These are phyloP conservation scores for Cryptoleucopteryx plumbea DNA, from an alignment of 2,113 vertebrate species.

Conservation along the genomic window DNA sequence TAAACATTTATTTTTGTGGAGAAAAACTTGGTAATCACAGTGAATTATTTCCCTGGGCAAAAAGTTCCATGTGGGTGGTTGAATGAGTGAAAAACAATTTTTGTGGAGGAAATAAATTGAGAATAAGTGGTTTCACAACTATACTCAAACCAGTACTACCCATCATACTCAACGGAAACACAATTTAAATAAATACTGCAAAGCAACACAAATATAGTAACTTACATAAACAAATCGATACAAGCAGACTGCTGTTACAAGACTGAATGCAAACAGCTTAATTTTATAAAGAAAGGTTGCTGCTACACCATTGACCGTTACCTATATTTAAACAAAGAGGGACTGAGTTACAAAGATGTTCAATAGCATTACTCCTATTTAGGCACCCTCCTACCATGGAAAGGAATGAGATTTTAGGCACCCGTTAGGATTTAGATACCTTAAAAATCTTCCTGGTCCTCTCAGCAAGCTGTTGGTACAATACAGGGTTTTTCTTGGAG, in stretches of 20 bases:
- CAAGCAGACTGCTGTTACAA: background rate
- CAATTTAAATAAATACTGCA: background rate
- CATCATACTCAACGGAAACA: background rate
- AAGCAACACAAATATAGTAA: background rate
- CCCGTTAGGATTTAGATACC: background rate
- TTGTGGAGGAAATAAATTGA: background rate
- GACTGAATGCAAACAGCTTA: background rate
- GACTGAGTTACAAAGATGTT: background rate
- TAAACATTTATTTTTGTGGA: background rate
- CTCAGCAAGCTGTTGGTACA: background rate
- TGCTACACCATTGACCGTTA: background rate
- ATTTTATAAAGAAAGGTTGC: background rate
- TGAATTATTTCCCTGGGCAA: slow-evolving; percentile 8
- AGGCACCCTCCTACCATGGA: background rate
- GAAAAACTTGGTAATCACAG: background rate
- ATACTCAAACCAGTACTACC: background rate
- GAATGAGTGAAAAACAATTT: background rate
- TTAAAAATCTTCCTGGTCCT: background rate
- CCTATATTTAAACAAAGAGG: background rate
- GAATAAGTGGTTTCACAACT: background rate
- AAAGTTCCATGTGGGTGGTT: background rate
- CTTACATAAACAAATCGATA: background rate
- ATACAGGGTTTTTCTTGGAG: background rate
- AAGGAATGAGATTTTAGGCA: background rate
- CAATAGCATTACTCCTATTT: background rate